Evolutionary conservation across 1,140 invertebrate genomes (phyloP), one percentile per base, ranked within the genome.

Genomic region (Adelges cooleyi): DNA sequence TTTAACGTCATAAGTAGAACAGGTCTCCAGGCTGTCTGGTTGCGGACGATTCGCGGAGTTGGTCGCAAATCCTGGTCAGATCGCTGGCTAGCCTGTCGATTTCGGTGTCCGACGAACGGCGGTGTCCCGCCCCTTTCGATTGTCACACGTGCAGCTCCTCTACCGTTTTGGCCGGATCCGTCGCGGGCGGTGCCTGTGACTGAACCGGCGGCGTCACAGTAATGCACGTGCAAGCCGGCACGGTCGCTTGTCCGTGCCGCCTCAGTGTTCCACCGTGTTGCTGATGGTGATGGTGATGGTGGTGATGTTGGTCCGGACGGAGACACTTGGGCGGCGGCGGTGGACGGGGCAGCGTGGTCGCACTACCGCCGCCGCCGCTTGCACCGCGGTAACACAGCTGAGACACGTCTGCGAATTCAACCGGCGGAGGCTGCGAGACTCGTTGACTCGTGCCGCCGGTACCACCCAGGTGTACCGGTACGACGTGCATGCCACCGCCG

Each of bases 91-190:
- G 48, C 51, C 68, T 22, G 11, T 62, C 40, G 17, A 62, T 62
- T 27, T 62, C 54, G 20, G 42, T 44, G 42, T 48, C 56, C 15
- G 42, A 65, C 9, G 54, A 62, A 17, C 42, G 23, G 15, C 53
- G 66, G 59, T 51, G 46, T 25, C 27, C 53, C 3, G 40, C n/a
- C 22, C 69, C 59, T 68, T 67, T 52, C 67, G 65, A 54, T 36
- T 70, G 71, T 72, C 71, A 72, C 68, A 72, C 71, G 29, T 69
- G 59, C 11, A 72, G 52, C 11, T 70, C 70, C 17, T 70, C 70
- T 22, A 67, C 13, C 17, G 17, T 20, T 15, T 62, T 48, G 3
- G 6, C 13, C 23, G 42, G 5, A 5, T 3, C 11, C 2, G 38
- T 6, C 3, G 40, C 22, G 29, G 53, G 0, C 2, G 15, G 20